These are phyloP conservation scores for Ibycter americanus DNA, from an alignment of 2,797 vertebrate genomes.

Conservation along the genomic window DNA sequence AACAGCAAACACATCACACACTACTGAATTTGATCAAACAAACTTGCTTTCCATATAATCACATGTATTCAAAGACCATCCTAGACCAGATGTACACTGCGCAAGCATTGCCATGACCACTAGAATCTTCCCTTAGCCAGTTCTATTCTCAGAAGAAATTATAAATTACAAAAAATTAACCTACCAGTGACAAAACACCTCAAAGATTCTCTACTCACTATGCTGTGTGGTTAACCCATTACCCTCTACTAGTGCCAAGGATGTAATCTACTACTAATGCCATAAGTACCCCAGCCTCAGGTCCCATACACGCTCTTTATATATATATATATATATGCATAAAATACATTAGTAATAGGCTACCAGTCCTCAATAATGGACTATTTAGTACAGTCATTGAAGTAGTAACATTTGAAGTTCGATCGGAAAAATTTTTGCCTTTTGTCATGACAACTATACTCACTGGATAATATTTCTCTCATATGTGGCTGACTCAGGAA, in stretches of 20 bases:
- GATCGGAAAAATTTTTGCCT: background rate
- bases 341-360: background rate
- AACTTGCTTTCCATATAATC: background rate
- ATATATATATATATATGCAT: background rate
- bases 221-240: background rate
- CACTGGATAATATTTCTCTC: background rate
- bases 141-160: background rate
- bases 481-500: background rate
- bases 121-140: background rate
- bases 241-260: background rate
- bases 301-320: background rate
- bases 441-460: background rate
- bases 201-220: background rate
- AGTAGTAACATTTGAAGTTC: background rate
- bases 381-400: background rate
- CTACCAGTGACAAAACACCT: background rate
- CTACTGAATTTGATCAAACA: background rate
- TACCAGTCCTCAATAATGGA: background rate
- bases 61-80: background rate
- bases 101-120: fast-evolving
- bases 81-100: background rate
- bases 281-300: background rate
- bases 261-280: background rate
- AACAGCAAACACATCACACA: background rate
- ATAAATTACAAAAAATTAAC: background rate